Evolutionary conservation across 2,797 vertebrate species (phyloP), one percentile per base, ranked within the genome.

Genomic region (Danio aesculapii): DNA sequence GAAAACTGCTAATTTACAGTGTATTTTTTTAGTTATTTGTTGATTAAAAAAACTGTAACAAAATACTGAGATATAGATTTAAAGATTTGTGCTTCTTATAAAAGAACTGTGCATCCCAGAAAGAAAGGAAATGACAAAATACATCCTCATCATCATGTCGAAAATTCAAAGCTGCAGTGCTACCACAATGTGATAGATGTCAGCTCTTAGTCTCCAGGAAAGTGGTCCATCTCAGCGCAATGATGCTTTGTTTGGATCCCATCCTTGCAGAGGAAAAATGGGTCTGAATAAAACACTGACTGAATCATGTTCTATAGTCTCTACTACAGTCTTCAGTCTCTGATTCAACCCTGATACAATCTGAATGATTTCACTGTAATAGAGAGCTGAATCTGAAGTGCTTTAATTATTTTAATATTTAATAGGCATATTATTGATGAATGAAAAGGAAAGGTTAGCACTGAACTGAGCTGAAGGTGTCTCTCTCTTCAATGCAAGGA

Each of bases 111-210:
- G 44, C 46, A 41, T 49, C 16, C 11, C 16, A 19, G 8, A 41
- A 49, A 68, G 11, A 19, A 57, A n/a, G 10, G 11, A 69, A 78
- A 46, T 30, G 41, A 61, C 21, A 43, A 69, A 59, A 58, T 61
- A 12, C 46, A 59, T 16, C 4, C 64, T n/a, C 21, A 17, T n/a
- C 21, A 17, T 43, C 21, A 69, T 59, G 11, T 8, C 50, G 17
- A 14, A 53, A 53, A 49, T 6, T n/a, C 53, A 49, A 68, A 21
- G 43, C 21, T 44, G 17, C 9, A 19, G 30, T 61, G 55, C n/a
- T 69, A 8, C 41, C 41, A 69, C 64, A 41, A 43, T 11, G 21
- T 69, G 46, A 52, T 61, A 52, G 52, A 78, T 11, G 69, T 61
- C 46, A 19, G 44, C 66, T 69, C 61, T 61, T 50, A 50, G 64